Evolutionary conservation across 2,113 vertebrate genomes (phyloP).

Genomic region (Panthera tigris): DNA sequence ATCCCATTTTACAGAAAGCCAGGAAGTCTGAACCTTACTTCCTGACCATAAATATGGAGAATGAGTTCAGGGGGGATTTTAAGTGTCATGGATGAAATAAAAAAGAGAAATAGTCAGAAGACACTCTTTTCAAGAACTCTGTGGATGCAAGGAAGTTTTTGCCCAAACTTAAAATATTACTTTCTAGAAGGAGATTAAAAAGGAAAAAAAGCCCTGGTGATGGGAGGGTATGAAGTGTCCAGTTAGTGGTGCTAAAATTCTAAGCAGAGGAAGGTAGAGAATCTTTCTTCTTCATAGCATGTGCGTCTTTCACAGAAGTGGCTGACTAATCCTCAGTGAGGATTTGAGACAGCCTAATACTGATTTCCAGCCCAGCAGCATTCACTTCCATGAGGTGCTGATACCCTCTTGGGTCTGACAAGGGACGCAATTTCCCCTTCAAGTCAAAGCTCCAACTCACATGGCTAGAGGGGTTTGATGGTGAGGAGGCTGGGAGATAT

Average conservation of each 20-base stretch:
- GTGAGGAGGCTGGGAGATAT: not conserved
- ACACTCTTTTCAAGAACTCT: not conserved
- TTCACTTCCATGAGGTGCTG: not conserved
- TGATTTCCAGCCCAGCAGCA: not conserved
- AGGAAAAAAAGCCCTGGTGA: not conserved
- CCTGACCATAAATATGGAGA: not conserved
- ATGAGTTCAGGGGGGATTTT: constrained; percentile 9
- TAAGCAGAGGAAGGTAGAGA: not conserved
- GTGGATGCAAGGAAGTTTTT: not conserved
- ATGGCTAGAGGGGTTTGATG: not conserved
- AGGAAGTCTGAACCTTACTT: not conserved
- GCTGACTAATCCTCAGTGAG: not conserved
- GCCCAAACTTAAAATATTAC: not conserved
- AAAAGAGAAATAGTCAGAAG: not conserved
- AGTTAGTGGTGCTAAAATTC: not conserved
- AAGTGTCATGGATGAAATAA: not conserved
- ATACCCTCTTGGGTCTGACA: not conserved
- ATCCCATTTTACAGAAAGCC: not conserved
- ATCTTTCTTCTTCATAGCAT: not conserved
- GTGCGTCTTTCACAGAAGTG: not conserved
- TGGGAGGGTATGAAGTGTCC: not conserved
- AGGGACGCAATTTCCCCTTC: not conserved
- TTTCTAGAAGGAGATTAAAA: not conserved
- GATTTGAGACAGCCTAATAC: not conserved
- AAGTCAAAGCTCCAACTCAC: not conserved